Conservation (phyloP, 2,113 vertebrate genomes). For the Oenanthe oenanthe region DNA sequence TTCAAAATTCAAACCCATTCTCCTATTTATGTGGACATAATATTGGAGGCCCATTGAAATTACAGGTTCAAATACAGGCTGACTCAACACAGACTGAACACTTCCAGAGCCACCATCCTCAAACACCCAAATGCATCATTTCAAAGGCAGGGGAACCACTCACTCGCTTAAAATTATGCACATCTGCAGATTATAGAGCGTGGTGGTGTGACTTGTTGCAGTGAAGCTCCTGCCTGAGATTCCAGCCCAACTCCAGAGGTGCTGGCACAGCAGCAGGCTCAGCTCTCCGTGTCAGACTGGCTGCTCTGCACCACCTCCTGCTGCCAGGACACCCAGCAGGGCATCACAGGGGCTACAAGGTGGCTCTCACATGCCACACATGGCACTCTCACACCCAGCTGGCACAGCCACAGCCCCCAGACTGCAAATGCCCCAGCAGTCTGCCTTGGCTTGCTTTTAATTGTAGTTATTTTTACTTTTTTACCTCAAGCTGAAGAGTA, state of each 20-base stretch:
- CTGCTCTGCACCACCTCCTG: fast-evolving
- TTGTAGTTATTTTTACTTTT: neutral
- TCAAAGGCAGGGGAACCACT: neutral
- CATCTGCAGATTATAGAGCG: fast-evolving
- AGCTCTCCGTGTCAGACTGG: fast-evolving
- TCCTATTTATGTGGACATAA: neutral
- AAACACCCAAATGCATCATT: neutral
- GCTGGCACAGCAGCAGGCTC: neutral
- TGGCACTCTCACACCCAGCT: fast-evolving
- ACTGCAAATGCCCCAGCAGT: fast-evolving
- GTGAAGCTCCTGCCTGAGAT: neutral
- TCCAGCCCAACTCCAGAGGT: fast-evolving
- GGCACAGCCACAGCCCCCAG: neutral
- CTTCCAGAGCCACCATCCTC: neutral
- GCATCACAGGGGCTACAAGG: neutral
- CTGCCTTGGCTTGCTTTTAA: neutral
- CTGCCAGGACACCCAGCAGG: neutral
- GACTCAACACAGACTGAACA: neutral
- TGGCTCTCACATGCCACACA: neutral
- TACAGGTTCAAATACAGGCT: neutral
- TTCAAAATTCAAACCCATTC: neutral
- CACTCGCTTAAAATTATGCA: neutral
- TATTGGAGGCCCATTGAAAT: neutral
- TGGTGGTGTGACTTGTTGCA: neutral
- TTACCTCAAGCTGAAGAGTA: neutral